Evolutionary conservation across 2,113 vertebrate genomes (phyloP), one percentile per base, ranked within the genome.

Genomic region (Nibea coibor): DNA sequence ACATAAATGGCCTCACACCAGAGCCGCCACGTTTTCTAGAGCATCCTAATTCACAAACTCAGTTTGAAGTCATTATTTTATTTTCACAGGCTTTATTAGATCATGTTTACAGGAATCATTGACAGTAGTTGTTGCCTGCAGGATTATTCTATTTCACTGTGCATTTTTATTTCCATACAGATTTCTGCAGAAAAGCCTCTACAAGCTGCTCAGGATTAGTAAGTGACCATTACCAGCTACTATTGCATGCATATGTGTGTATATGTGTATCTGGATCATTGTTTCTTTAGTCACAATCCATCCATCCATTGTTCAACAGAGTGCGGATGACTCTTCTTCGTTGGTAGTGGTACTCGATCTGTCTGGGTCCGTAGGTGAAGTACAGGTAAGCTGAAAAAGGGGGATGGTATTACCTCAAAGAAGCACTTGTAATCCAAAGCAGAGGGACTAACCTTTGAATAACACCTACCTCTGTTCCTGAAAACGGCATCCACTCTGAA

Each of bases 401-500:
- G 3, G 24, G 9, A 43, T 11, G 35, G 11, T 59, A 63, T 61
- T 14, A n/a, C 5, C 12, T 16, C 5, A 50, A 75, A 66, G 39
- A 72, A 8, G 17, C 62, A 47, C 14, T 28, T 2, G 48, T 20
- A 6, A 53, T n/a, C 4, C 24, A 3, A 26, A n/a, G 19, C 11
- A 45, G 42, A 68, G 1, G 12, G 9, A 28, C 12, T 7, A 12
- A 20, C 31, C 14, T 15, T 50, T 24, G 22, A 74, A 7, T 17
- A 22, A 15, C 31, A 39, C 91, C 75, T 65, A 95, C 93, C 92
- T 39, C 77, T 42, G 71, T 93, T 91, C 68, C 92, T 82, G 84
- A 94, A 95, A 16, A 81, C 94, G 69, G 94, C 93, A 47, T 95
- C 93, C 68, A 95, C 92, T 35, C 57, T 83, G 47, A 12, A 47